Percentiles rank a stretch among this genome's conserved stretches.
Conservation (phyloP, 2,888 invertebrate genomes). For the Aspidiotus destructor region DNA sequence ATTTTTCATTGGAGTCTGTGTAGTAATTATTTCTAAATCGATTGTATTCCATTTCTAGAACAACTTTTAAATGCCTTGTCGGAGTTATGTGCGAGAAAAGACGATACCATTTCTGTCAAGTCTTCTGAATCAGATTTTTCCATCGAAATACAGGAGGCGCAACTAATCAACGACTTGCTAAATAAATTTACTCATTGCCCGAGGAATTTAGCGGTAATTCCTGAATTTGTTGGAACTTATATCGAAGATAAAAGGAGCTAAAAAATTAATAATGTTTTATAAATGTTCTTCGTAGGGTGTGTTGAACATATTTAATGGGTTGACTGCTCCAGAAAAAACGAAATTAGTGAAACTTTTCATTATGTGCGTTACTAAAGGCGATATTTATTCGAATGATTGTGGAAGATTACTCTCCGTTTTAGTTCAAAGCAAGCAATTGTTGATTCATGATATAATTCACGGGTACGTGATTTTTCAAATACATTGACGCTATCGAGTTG, state of each 20-base stretch:
- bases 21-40: not conserved
- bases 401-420: not conserved
- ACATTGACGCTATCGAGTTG: no score
- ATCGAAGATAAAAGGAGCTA: not conserved
- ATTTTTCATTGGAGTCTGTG: not conserved
- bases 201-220: not conserved
- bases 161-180: not conserved
- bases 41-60: not conserved
- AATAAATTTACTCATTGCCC: slow-evolving; percentile 1
- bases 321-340: not conserved
- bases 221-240: not conserved
- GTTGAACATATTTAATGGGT: not conserved
- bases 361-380: slow-evolving; percentile 1
- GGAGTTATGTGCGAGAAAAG: not conserved
- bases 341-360: not conserved
- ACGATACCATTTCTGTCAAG: not conserved
- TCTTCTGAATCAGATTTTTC: not conserved
- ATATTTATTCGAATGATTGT: slow-evolving; percentile 1
- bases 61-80: not conserved
- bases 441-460: not conserved
- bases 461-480: not conserved
- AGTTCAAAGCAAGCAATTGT: not conserved
- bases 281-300: not conserved
- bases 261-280: not conserved
- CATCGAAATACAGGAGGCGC: not conserved